Conservation (phyloP, 2,888 invertebrate genomes). For the Andrena marginata region DNA sequence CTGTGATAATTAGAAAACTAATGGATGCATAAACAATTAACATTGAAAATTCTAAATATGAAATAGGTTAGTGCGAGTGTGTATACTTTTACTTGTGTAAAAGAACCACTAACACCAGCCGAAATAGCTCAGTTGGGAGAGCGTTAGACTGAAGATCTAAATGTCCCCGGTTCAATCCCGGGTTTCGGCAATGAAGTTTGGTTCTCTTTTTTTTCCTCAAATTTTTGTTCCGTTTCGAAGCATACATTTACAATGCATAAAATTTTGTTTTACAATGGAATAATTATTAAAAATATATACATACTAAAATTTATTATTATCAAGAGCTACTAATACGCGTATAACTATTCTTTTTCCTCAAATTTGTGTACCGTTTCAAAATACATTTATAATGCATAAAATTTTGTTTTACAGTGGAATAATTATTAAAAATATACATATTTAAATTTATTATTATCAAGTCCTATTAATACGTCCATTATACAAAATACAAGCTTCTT, state of each 20-base stretch:
- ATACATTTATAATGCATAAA: neutral
- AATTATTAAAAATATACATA: neutral
- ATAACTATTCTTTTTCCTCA: neutral
- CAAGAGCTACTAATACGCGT: too few relatives aligned
- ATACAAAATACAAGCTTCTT: too few relatives aligned
- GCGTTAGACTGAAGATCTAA: too few relatives aligned
- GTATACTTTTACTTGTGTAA: neutral
- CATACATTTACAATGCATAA: neutral
- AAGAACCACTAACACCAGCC: slow-evolving; percentile 29
- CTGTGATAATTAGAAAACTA: neutral
- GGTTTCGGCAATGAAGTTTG: slow-evolving; percentile 67
- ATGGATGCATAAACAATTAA: neutral
- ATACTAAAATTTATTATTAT: neutral
- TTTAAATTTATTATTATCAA: neutral
- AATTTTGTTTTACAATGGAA: neutral
- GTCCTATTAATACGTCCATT: too few relatives aligned
- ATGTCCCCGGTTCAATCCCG: too few relatives aligned
- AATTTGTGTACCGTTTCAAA: too few relatives aligned
- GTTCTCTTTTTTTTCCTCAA: slow-evolving; percentile 22
- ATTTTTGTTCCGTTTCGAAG: neutral
- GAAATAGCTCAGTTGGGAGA: slow-evolving; percentile 73
- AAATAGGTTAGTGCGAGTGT: neutral
- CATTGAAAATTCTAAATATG: neutral
- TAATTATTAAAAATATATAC: neutral
- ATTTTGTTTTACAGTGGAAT: neutral